Conservation (phyloP, 2,888 invertebrate genomes). For the Drosophila niveifrons region DNA sequence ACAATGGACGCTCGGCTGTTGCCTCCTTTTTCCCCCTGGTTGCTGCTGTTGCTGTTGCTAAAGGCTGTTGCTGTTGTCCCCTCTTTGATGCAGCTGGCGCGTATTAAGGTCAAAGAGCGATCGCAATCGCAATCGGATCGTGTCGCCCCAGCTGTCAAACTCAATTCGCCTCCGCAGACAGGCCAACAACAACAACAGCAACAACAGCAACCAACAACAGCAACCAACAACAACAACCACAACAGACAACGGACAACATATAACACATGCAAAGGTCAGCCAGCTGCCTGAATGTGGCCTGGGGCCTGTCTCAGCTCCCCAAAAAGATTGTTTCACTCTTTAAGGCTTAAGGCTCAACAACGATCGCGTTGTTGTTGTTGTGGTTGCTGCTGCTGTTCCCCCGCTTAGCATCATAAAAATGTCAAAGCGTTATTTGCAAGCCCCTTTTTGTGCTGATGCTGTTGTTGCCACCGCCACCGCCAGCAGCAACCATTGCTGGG, state of each 20-base stretch:
- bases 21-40: not conserved
- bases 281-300: slow-evolving; percentile 57
- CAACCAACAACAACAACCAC: slow-evolving; percentile 33
- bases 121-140: slow-evolving; percentile 75
- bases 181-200: slow-evolving; percentile 31
- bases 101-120: slow-evolving; percentile 82
- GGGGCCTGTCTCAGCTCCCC: slow-evolving; percentile 54
- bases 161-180: slow-evolving; percentile 74
- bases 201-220: slow-evolving; percentile 26
- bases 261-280: slow-evolving; percentile 74
- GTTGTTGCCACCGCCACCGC: slow-evolving; percentile 7
- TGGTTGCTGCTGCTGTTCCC: slow-evolving; percentile 41
- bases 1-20: slow-evolving; percentile 57
- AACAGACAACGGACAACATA: slow-evolving; percentile 46
- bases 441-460: slow-evolving; percentile 47
- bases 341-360: slow-evolving; percentile 36
- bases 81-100: slow-evolving; percentile 74
- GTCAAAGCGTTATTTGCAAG: slow-evolving; percentile 79
- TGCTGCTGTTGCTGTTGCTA: not conserved
- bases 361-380: slow-evolving; percentile 24
- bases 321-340: slow-evolving; percentile 48
- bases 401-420: slow-evolving; percentile 80
- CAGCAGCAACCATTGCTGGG: slow-evolving; percentile 50
- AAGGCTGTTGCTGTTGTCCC: no score
- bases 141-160: slow-evolving; percentile 80